phyloP scores from a whole-genome alignment of 92 coral and sea anemone genomes.

The Epizoanthus stellaris region DNA sequence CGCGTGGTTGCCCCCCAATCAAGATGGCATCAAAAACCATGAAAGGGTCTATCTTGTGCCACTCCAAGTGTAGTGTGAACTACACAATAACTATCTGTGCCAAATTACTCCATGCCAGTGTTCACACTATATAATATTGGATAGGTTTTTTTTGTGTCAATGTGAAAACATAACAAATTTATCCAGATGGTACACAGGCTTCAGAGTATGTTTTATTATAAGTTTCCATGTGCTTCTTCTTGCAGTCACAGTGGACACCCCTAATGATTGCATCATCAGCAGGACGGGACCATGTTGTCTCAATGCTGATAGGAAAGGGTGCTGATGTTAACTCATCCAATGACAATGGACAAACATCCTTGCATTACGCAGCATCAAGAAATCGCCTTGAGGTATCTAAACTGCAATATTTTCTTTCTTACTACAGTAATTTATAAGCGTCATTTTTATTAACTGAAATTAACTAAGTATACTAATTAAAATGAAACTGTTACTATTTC shows the following conservation, averaged over 20 bases:
- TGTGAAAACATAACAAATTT: too few relatives aligned
- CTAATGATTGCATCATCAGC: slow-evolving; percentile 97
- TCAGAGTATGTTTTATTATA: too few relatives aligned
- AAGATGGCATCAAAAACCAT: too few relatives aligned
- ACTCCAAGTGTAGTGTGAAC: too few relatives aligned
- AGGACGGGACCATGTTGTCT: slow-evolving; percentile 82
- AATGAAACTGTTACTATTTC: not conserved
- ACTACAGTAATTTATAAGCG: not conserved
- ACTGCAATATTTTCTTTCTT: not conserved
- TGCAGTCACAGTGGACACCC: slow-evolving; percentile 95
- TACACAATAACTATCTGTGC: too few relatives aligned
- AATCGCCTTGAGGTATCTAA: slow-evolving; percentile 77
- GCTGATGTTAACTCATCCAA: slow-evolving; percentile 88
- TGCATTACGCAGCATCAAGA: slow-evolving; percentile 98
- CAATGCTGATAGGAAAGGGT: slow-evolving; percentile 76
- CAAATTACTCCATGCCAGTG: too few relatives aligned
- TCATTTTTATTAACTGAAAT: not conserved
- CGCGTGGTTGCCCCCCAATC: too few relatives aligned
- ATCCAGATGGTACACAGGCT: too few relatives aligned
- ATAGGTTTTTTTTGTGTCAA: too few relatives aligned
- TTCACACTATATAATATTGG: too few relatives aligned
- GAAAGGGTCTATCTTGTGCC: too few relatives aligned
- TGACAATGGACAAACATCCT: slow-evolving; percentile 85
- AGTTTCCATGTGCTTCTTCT: not conserved
- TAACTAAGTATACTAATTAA: too few relatives aligned